Base-by-base conservation (phyloP, 2,113 vertebrate genomes). In the Scomber scombrus region DNA sequence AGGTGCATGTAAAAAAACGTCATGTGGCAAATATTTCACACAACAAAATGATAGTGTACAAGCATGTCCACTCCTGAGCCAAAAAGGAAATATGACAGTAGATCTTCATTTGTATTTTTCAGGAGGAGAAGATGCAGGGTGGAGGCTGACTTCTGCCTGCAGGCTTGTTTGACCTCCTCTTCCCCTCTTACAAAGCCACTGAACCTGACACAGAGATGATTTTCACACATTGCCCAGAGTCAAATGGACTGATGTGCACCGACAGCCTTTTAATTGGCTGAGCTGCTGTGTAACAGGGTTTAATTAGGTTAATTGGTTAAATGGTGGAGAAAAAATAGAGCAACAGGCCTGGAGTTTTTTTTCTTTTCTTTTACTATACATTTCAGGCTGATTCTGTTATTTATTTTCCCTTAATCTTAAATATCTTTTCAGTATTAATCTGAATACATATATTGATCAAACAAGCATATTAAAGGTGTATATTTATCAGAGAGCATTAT, bases 91-190 rank as follows among this genome's bases (percentile, higher is more conserved):
- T 43, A 47, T 11, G 61, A 47, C 31, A n/a, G n/a, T 3, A 40
- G 1, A 40, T 40, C 34, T 34, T 43, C 18, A 21, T 26, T 40
- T 40, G 34, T 40, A 0, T 55, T 21, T 45, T 31, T 21, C 29
- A 57, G 69, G 61, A 50, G 49, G 63, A 43, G 49, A 57, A 43
- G 16, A 11, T 40, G 54, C 18, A 61, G 82, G 56, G 31, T 18
- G 50, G 47, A 72, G 43, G 55, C 31, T 60, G 72, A 49, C 50
- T 73, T 34, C n/a, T 23, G 80, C 86, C 90, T 87, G 74, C 58
- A 81, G 85, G 81, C 79, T 62, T 26, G 67, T 83, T 79, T 85
- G 78, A 81, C 88, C 86, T 70, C 69, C 54, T 77, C 72, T 31
- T 62, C 75, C 60, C 21, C 73, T 63, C 73, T 68, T 16, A 3